Evolutionary conservation across 2,888 invertebrate genomes (phyloP).

Genomic region (Danaus chrysippus): DNA sequence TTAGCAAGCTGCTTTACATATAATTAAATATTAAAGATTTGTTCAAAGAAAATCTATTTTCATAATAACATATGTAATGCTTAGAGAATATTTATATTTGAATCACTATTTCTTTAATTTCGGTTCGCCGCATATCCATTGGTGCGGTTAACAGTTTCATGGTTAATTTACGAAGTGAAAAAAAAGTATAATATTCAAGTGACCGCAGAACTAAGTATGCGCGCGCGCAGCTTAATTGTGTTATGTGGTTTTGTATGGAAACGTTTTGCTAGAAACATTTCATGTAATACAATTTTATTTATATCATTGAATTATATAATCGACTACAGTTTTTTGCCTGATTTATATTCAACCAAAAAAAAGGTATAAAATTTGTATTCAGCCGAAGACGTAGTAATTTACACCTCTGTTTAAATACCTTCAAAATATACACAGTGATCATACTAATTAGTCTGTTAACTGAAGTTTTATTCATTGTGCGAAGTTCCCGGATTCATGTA

Average conservation of each 20-base stretch:
- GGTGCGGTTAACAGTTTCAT: slow-evolving; percentile 56
- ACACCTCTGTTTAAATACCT: slow-evolving; percentile 35
- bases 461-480: slow-evolving; percentile 24
- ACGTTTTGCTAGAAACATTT: not conserved
- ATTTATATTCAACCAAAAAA: not conserved
- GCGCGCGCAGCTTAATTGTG: slow-evolving; percentile 42
- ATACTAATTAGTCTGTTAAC: slow-evolving; percentile 35
- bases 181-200: slow-evolving; percentile 40
- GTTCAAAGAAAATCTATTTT: too few relatives aligned
- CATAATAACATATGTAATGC: too few relatives aligned
- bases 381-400: slow-evolving; percentile 21
- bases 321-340: not conserved
- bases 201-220: slow-evolving; percentile 55
- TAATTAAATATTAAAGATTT: too few relatives aligned
- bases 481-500: slow-evolving; percentile 22
- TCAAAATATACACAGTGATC: slow-evolving; percentile 20
- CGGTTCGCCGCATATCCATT: slow-evolving; percentile 21
- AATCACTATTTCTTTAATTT: slow-evolving; percentile 15
- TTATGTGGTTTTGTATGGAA: slow-evolving; percentile 42
- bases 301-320: not conserved
- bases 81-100: not conserved
- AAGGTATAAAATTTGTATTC: slow-evolving; percentile 17
- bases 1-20: too few relatives aligned
- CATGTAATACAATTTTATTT: not conserved
- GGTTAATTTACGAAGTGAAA: slow-evolving; percentile 50